phyloP scores from a whole-genome alignment of 92 coral and sea anemone species.

The Parazoanthus darwini region DNA sequence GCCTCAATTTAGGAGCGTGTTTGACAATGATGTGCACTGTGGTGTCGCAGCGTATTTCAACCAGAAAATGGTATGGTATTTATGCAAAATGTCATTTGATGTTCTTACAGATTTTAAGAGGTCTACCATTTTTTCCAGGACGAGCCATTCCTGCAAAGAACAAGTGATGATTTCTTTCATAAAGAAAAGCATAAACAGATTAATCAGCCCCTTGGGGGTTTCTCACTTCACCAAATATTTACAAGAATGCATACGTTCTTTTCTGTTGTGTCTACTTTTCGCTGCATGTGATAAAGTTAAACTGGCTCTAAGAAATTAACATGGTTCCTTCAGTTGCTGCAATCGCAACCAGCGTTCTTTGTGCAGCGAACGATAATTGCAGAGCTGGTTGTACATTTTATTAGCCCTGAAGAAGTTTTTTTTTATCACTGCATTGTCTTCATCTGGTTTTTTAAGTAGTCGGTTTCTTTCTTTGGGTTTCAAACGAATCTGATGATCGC shows the following conservation, averaged over 20 bases:
- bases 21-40: neutral
- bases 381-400: too few species aligned
- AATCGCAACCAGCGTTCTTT: too few species aligned
- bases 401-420: too few species aligned
- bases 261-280: neutral
- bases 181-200: neutral
- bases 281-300: too few species aligned
- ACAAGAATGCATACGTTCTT: neutral
- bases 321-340: too few species aligned
- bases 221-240: neutral
- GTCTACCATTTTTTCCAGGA: slow-evolving; percentile 38
- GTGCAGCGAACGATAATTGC: too few species aligned
- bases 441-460: too few species aligned
- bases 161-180: slow-evolving; percentile 1
- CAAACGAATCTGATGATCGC: too few species aligned
- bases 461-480: too few species aligned
- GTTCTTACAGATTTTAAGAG: slow-evolving; percentile 37
- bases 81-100: neutral
- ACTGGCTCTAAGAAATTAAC: too few species aligned
- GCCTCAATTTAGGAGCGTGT: neutral
- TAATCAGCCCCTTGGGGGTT: too few species aligned
- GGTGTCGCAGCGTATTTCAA: neutral
- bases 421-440: too few species aligned
- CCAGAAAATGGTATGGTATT: neutral
- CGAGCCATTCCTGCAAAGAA: slow-evolving; percentile 40